Evolutionary conservation across 2,888 invertebrate species (phyloP).

Genomic region (Rugalucina vietnamica): DNA sequence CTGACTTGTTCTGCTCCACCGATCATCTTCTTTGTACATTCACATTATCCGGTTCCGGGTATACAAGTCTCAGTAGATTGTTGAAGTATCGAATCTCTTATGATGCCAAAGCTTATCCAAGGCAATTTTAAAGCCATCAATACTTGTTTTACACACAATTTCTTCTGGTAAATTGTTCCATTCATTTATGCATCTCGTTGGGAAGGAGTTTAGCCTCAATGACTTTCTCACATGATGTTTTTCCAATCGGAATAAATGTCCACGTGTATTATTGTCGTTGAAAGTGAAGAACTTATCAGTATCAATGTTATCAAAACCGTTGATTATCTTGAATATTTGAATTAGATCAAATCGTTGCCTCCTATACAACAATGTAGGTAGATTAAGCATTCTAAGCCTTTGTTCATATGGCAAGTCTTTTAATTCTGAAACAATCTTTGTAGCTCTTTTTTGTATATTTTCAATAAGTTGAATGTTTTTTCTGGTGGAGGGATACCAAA

Average conservation of each 20-base stretch:
- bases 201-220: conserved; percentile 1
- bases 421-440: neutral
- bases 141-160: neutral
- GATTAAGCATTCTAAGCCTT: neutral
- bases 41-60: conserved; percentile 5
- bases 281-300: neutral
- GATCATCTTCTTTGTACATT: neutral
- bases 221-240: neutral
- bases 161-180: neutral
- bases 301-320: conserved; percentile 4
- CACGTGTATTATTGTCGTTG: neutral
- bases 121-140: too few relatives aligned
- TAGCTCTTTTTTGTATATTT: neutral
- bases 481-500: neutral
- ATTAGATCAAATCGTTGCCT: neutral
- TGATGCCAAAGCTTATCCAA: neutral
- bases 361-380: neutral
- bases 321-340: conserved; percentile 2
- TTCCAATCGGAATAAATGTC: conserved; percentile 10
- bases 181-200: conserved; percentile 4
- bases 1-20: neutral
- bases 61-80: neutral
- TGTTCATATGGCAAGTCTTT: neutral
- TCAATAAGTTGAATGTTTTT: neutral
- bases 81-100: neutral